phyloP scores from a whole-genome alignment of 2,113 vertebrate species.

The Polypterus senegalus region DNA sequence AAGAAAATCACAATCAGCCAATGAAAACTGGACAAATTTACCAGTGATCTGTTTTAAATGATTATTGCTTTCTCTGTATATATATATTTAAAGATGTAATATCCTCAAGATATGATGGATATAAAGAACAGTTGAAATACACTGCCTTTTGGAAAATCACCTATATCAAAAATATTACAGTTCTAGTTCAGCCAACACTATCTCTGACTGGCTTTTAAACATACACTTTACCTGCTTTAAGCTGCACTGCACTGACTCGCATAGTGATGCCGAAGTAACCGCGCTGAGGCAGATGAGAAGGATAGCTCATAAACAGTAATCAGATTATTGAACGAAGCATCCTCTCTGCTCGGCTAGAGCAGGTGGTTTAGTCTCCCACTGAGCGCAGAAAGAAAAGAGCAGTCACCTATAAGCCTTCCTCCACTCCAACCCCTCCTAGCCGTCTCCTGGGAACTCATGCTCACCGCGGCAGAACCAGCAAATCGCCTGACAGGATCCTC shows the following conservation, averaged over 20 bases:
- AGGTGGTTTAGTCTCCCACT: constrained; percentile 2
- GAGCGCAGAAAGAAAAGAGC: constrained; percentile 7
- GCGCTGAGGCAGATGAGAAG: constrained; percentile 3
- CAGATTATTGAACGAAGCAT: constrained; percentile 5
- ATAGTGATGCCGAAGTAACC: background rate
- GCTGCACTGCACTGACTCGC: constrained; percentile 2
- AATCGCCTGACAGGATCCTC: constrained; percentile 20
- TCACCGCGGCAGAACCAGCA: constrained; percentile 22
- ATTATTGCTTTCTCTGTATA: no score
- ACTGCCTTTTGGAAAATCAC: no score
- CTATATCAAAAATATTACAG: no score
- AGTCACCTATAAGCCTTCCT: constrained; percentile 28
- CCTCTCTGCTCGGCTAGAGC: constrained; percentile 1
- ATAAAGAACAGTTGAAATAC: no score
- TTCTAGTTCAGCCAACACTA: background rate
- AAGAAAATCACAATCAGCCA: no score
- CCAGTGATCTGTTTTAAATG: no score
- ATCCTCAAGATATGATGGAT: no score
- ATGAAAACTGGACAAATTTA: no score
- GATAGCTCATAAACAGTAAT: constrained; percentile 3
- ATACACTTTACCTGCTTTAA: background rate
- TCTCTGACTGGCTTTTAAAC: background rate
- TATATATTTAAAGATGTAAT: no score
- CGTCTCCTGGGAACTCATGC: constrained; percentile 25
- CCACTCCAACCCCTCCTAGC: constrained; percentile 19